phyloP scores from a whole-genome alignment of 1,140 invertebrate species.

The Archivesica marissinica region DNA sequence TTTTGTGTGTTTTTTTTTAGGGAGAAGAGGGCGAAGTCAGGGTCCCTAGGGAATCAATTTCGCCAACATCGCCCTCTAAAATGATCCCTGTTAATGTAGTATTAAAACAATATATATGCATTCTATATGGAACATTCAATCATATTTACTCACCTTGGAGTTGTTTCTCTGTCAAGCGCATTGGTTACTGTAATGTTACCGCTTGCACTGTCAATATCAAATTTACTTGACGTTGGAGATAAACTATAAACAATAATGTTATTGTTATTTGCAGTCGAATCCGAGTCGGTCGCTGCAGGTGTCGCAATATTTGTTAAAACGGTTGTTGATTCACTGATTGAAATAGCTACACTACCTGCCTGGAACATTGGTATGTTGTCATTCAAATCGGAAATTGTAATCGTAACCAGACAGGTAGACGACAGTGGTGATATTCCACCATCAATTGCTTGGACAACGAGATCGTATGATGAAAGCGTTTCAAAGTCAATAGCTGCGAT shows the following conservation, averaged over 20 bases:
- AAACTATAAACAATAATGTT: constrained; percentile 45
- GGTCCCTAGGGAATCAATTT: no score
- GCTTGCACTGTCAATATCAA: constrained; percentile 18
- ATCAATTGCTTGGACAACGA: constrained; percentile 61
- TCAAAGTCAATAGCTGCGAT: constrained; percentile 56
- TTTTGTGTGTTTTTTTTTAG: no score
- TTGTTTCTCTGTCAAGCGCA: constrained; percentile 64
- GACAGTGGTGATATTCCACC: constrained; percentile 12
- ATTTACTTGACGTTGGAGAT: constrained; percentile 16
- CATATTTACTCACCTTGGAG: constrained; percentile 19
- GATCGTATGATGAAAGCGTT: constrained; percentile 44
- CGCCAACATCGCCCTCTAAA: no score
- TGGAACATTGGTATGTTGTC: constrained; percentile 54
- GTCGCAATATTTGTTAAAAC: constrained; percentile 37
- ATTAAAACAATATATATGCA: no score
- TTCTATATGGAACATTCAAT: neutral
- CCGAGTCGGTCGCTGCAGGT: constrained; percentile 40
- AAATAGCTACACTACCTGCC: constrained; percentile 38
- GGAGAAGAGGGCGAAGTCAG: no score
- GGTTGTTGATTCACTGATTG: constrained; percentile 35
- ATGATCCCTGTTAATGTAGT: no score
- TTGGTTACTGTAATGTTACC: constrained; percentile 39
- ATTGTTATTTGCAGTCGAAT: constrained; percentile 50
- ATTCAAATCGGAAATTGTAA: constrained; percentile 60
- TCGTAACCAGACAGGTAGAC: constrained; percentile 54